Base-by-base conservation (phyloP, 2,113 vertebrate genomes). In the Natator depressus region DNA sequence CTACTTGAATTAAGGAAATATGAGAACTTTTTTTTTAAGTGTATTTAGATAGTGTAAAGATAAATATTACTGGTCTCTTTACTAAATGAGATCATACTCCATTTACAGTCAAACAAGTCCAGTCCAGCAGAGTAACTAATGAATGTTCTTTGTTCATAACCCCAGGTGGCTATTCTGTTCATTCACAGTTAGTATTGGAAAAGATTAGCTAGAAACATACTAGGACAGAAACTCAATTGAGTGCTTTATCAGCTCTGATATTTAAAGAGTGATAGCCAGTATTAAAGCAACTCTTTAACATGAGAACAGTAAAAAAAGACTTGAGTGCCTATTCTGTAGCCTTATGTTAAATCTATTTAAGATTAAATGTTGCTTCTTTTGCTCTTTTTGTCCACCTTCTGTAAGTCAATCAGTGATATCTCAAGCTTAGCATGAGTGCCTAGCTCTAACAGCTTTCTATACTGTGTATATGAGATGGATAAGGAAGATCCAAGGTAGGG, bases 261-360 rank as follows among this genome's bases (percentile, higher is more conserved):
- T 59, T 90, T 9, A 76, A 57, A 88, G 4, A 84, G 6, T 69
- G 38, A 5, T 5, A 53, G 1, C 69, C 8, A 50, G 69, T 20
- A 54, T 47, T 76, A 91, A 90, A 84, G 2, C 9, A 89, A 49
- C 17, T 12, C 2, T 54, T 95, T 94, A 51, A 83, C 54, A 5
- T 27, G 2, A 9, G 0, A 5, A 79, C 62, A 75, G n/a, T 49
- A 54, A 69, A 55, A 22, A 1, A 42, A 22, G 11, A 88, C 50
- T 17, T 25, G 7, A 9, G 7, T 69, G 89, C 53, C 2, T 25
- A 22, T 10, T 29, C 1, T 29, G 2, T 81, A 92, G 76, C 54
- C 87, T 55, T 88, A 20, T 29, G 85, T 31, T 57, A 83, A 80
- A 89, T 57, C 6, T 3, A 72, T 72, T 94, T 72, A 84, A 59